phyloP scores from a whole-genome alignment of 2,888 invertebrate species.

The Ashinkailepas kermadecensis region DNA sequence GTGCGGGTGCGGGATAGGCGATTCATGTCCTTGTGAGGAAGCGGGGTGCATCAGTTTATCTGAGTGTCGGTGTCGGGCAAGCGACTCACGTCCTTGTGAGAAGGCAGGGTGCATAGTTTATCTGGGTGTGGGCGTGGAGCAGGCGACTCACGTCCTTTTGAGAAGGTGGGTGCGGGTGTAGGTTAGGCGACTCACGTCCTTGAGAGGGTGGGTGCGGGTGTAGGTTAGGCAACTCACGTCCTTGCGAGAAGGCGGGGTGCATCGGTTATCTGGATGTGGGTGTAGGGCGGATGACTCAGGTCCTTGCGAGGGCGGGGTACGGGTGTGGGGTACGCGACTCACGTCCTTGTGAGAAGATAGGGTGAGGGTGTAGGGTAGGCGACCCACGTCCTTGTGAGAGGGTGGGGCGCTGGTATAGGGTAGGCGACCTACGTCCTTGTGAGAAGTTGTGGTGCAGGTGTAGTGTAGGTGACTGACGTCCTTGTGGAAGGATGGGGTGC shows the following conservation, averaged over 20 bases:
- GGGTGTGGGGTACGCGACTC: conserved; percentile 53
- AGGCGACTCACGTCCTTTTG: background rate
- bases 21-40: too few species aligned
- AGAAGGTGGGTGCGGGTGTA: background rate
- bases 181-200: background rate
- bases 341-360: conserved; percentile 99
- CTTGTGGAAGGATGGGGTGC: conserved; percentile 96
- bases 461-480: conserved; percentile 72
- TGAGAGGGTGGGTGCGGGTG: background rate
- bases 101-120: background rate
- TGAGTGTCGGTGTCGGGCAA: too few species aligned
- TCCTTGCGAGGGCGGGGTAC: background rate
- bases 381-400: background rate
- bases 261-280: too few species aligned
- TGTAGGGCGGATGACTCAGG: background rate
- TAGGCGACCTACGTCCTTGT: too few species aligned
- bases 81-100: too few species aligned
- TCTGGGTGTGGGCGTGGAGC: too few species aligned
- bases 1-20: conserved; percentile 46
- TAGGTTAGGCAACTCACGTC: conserved; percentile 72
- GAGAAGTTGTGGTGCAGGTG: too few species aligned
- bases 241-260: conserved; percentile 96
- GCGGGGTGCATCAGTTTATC: too few species aligned
- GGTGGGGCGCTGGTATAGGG: too few species aligned
- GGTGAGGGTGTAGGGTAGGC: too few species aligned